Base-by-base conservation (phyloP, 2,888 invertebrate species). In the Mesochorus sp. region DNA sequence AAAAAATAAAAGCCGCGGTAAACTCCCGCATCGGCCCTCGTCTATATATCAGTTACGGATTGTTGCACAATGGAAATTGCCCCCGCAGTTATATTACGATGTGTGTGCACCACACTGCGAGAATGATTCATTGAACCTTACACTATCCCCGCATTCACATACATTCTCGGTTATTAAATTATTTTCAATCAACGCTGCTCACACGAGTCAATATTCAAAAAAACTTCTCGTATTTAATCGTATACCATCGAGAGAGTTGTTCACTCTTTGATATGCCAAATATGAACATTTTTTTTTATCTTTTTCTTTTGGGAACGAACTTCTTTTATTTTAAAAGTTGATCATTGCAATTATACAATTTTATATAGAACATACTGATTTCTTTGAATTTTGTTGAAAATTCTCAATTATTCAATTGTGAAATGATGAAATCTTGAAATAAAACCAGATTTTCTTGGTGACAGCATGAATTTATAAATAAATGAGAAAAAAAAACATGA, bases 21-120 rank as follows among this genome's bases (percentile, higher is more conserved):
- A 14, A 68, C 77, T 77, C 73, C 77, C 68, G 73, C 77, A 68
- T 57, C 53, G 17, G 21, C 3, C n/a, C n/a, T n/a, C 12, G 24
- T 2, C 19, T 8, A 42, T 24, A 61, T 62, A 6, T 57, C 47
- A 66, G 26, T 55, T 12, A 26, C 26, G 28, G 24, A 31, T 39
- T 6, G 42, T 73, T 77, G 57, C 68, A 64, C 62, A 77, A 77
- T 77, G 49, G 19, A 42, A 72, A 72, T 73, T 73, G 31, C 53
- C 39, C 42, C 37, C n/a, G 14, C n/a, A n/a, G n/a, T n/a, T n/a
- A n/a, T n/a, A 51, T 71, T 61, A 28, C 37, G 34, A 66, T 51
- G 37, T 39, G 21, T 10, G 24, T n/a, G 12, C 28, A 17, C n/a
- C n/a, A n/a, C n/a, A n/a, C n/a, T n/a, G n/a, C 37, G 51, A 31